Evolutionary conservation across 2,888 invertebrate genomes (phyloP).

Genomic region (Icerya purchasi): DNA sequence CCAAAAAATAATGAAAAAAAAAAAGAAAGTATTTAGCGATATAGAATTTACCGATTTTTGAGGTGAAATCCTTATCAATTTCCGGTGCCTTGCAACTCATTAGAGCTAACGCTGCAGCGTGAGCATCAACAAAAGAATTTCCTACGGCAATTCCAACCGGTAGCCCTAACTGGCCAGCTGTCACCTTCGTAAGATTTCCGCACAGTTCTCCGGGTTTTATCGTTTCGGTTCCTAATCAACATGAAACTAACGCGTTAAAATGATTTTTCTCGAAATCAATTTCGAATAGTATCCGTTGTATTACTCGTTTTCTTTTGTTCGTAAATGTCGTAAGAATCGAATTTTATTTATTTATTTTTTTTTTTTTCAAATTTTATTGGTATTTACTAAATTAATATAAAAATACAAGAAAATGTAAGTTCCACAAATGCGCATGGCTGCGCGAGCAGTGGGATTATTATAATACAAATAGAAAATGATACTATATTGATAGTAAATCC

Average conservation of each 20-base stretch:
- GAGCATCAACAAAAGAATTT: slow-evolving; percentile 82
- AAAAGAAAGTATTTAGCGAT: too few relatives aligned
- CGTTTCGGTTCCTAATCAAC: slow-evolving; percentile 29
- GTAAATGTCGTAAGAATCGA: too few relatives aligned
- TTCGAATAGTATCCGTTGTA: background rate
- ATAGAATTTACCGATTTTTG: slow-evolving; percentile 30
- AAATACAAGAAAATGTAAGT: too few relatives aligned
- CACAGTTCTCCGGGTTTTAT: slow-evolving; percentile 49
- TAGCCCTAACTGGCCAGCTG: slow-evolving; percentile 49
- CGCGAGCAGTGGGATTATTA: background rate
- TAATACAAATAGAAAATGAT: slow-evolving; percentile 2
- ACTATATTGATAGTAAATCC: too few relatives aligned
- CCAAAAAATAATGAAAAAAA: too few relatives aligned
- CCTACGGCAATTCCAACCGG: slow-evolving; percentile 54
- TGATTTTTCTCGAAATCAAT: background rate
- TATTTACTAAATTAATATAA: too few relatives aligned
- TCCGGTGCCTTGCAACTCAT: slow-evolving; percentile 32
- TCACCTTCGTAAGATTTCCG: slow-evolving; percentile 35
- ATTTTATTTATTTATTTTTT: background rate
- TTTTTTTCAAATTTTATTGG: too few relatives aligned
- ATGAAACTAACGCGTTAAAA: background rate
- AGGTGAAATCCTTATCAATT: slow-evolving; percentile 26
- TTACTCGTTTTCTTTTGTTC: too few relatives aligned
- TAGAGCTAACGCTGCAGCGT: slow-evolving; percentile 79
- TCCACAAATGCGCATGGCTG: too few relatives aligned